Evolutionary conservation across 1,140 invertebrate genomes (phyloP), one percentile per base, ranked within the genome.

Genomic region (Mesaphorura yosii): DNA sequence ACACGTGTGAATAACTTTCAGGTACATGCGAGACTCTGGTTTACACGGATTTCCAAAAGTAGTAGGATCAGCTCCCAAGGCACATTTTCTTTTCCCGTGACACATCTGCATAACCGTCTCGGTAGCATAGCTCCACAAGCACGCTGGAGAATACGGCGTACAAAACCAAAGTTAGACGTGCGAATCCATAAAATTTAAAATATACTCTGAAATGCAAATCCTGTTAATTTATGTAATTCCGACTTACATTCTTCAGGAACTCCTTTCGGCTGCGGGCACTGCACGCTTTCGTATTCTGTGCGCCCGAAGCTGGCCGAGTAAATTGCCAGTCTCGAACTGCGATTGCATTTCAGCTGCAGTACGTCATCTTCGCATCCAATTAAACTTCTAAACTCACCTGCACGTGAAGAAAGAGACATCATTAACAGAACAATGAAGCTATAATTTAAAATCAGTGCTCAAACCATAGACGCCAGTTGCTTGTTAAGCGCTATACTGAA

Each of bases 1-100:
- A 72, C 89, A 95, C 25, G 88, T 89, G 71, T 91, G 92, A 59
- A 89, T 83, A 56, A 91, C 84, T 74, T 86, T 88, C 58, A 94
- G 78, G 72, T 93, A 93, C 71, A 88, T 88, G 51, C 82, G 76
- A 57, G 86, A 88, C 48, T 85, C 81, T 0, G 79, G 75, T 48
- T 79, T 76, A 67, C 88, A 93, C 0, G 88, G 88, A 62, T 81
- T 83, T 22, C 86, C 86, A 68, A 92, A 93, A 50, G 86, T 86
- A 48, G 83, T 78, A 40, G 82, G 77, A 68, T 88, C 84, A 1
- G 86, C 88, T 10, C 80, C 77, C 31, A 94, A 70, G 25, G 81
- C 80, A 68, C 89, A 93, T 31, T 48, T 50, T 48, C 87, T 75
- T 67, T 86, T 84, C 10, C 88, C 88, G 67, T 93, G 89, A 70